A percentile compares a stretch with the other conserved stretches of the same genome.
Evolutionary conservation across 2,888 invertebrate species (phyloP).

Genomic region (Macrosiphum euphorbiae): DNA sequence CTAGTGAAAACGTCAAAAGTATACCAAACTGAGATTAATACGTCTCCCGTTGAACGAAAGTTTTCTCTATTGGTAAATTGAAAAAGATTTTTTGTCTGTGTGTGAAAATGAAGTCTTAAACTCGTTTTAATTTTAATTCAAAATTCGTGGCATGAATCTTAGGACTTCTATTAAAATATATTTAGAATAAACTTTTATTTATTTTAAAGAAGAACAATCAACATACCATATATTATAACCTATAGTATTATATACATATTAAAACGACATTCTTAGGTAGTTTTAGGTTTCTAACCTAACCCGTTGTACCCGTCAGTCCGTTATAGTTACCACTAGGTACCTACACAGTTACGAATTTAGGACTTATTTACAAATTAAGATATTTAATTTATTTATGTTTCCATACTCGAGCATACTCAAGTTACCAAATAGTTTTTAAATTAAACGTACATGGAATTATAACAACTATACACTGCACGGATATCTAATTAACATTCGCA

Average conservation of each 20-base stretch:
- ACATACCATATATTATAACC: not conserved
- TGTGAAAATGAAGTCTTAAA: not conserved
- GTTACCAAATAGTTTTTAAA: no score
- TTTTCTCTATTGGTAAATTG: not conserved
- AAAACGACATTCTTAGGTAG: not conserved
- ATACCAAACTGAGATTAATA: conserved; percentile 30
- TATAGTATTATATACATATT: not conserved
- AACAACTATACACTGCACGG: not conserved
- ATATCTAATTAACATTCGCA: not conserved
- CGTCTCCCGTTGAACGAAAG: not conserved
- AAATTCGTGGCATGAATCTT: not conserved
- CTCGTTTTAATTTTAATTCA: not conserved
- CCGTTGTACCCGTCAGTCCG: no score
- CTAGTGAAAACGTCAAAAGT: conserved; percentile 10
- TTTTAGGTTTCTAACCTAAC: not conserved
- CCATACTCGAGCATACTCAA: no score
- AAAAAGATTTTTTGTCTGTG: not conserved
- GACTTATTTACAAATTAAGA: no score
- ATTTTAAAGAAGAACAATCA: not conserved
- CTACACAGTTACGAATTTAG: no score
- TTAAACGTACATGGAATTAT: no score
- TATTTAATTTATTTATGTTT: no score
- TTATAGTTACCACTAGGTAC: no score
- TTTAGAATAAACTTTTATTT: not conserved
- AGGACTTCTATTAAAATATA: not conserved